Conservation (phyloP, 2,113 vertebrate species). For the Proteles cristata region DNA sequence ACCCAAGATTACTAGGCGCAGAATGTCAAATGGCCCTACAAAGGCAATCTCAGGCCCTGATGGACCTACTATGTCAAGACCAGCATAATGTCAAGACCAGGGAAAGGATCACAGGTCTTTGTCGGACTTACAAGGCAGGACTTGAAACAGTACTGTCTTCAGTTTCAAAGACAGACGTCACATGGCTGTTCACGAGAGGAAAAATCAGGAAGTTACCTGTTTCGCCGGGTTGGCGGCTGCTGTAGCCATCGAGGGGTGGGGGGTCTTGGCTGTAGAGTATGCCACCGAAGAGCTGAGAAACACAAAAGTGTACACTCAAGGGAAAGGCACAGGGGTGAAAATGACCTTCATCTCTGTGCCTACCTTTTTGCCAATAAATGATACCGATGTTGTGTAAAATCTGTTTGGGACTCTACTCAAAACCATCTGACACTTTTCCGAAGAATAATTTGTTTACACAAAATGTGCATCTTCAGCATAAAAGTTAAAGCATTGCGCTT, state of each 20-base stretch:
- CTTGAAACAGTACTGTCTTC: not conserved
- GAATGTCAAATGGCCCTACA: not conserved
- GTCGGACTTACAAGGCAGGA: not conserved
- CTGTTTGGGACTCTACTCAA: not conserved
- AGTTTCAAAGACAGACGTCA: not conserved
- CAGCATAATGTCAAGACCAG: too few species aligned
- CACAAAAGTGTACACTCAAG: not conserved
- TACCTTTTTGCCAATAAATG: not conserved
- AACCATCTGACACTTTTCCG: not conserved
- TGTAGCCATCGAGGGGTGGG: constrained; percentile 88
- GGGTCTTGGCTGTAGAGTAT: constrained; percentile 86
- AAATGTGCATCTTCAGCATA: constrained; percentile 12
- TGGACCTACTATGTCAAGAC: not conserved
- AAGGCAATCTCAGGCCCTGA: not conserved
- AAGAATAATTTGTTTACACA: constrained; percentile 7
- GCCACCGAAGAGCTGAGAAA: constrained; percentile 87
- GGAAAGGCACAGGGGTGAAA: not conserved
- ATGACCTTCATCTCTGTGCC: not conserved
- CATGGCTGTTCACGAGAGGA: not conserved
- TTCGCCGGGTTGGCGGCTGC: constrained; percentile 89
- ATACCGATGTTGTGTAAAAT: not conserved
- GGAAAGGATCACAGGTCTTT: not conserved
- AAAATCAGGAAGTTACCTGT: constrained; percentile 79
- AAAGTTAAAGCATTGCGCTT: not conserved
- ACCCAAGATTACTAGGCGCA: not conserved